These are phyloP conservation scores for Heliconius erato DNA, from an alignment of 2,888 invertebrate genomes.

Conservation along the genomic window DNA sequence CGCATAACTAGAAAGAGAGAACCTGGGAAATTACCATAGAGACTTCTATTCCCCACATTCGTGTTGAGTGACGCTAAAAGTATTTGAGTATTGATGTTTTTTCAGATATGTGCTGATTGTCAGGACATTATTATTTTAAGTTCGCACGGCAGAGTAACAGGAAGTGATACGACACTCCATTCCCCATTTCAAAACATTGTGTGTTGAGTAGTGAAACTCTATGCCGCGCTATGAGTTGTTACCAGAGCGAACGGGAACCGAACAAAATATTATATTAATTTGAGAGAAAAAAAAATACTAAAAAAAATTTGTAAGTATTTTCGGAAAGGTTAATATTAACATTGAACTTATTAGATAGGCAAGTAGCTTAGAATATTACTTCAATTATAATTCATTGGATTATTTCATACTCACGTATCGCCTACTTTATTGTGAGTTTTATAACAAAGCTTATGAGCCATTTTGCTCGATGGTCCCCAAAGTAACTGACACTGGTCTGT, in stretches of 20 bases:
- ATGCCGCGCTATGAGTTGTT: too few relatives aligned
- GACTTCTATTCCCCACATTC: too few relatives aligned
- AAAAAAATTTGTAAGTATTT: too few relatives aligned
- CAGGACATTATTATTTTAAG: neutral
- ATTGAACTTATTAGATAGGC: too few relatives aligned
- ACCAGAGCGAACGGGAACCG: neutral
- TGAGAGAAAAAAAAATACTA: too few relatives aligned
- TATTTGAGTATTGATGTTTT: neutral
- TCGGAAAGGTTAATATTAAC: too few relatives aligned
- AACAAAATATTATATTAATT: too few relatives aligned
- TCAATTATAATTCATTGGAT: too few relatives aligned
- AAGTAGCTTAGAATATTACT: too few relatives aligned
- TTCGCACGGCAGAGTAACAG: too few relatives aligned
- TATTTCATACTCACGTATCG: slow-evolving; percentile 1
- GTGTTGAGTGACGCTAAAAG: neutral
- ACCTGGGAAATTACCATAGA: too few relatives aligned
- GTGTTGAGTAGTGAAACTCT: neutral
- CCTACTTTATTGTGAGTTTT: neutral
- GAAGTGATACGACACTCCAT: neutral
- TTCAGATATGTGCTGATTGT: neutral
- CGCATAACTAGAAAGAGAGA: too few relatives aligned
- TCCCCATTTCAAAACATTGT: neutral
- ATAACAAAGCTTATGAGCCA: neutral
- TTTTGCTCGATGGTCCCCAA: slow-evolving; percentile 8
- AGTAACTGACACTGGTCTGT: neutral